Base-by-base conservation (phyloP, 1,140 invertebrate genomes). In the Leptopilina boulardi region DNA sequence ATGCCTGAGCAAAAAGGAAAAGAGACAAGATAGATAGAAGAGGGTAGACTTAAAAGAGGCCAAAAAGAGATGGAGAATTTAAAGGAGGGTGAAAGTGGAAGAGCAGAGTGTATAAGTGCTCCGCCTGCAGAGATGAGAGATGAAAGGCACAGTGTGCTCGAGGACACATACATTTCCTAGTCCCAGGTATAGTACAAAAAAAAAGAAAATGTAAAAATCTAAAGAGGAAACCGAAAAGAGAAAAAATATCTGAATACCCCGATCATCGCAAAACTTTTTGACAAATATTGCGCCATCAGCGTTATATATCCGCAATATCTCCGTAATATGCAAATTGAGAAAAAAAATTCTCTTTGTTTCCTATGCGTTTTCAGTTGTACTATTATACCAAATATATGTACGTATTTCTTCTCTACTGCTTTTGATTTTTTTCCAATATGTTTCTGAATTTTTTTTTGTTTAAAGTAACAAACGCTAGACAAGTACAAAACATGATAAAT, bases 101-200 rank as follows among this genome's bases (percentile, higher is more conserved):
- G 75, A 78, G 76, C 77, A 81, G 85, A 88, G 87, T 86, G 87
- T 89, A 87, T 89, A 89, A 89, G 88, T 89, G 87, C 87, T 89
- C 84, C 77, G 86, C 70, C 86, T 88, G 85, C 81, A 87, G 85
- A 89, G 84, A 88, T 83, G 83, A 87, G 86, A 89, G 87, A 89
- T 89, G 88, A 89, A 89, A 89, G 87, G 87, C 86, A 85, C 79
- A 85, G 83, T 84, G 83, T 78, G 87, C 88, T 89, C 85, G 87
- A 89, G 88, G 87, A 89, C 87, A 89, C 84, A 88, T 89, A 89
- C 86, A 89, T 89, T 89, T 89, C 85, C 87, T 82, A 83, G 85
- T 79, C 82, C 82, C 87, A 87, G 85, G 86, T 87, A 38, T 38
- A 84, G 83, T 87, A 82, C 84, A 86, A 87, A 4, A 88, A 86